Evolutionary conservation across 1,140 invertebrate genomes (phyloP).

Genomic region (Heliconius nattereri): DNA sequence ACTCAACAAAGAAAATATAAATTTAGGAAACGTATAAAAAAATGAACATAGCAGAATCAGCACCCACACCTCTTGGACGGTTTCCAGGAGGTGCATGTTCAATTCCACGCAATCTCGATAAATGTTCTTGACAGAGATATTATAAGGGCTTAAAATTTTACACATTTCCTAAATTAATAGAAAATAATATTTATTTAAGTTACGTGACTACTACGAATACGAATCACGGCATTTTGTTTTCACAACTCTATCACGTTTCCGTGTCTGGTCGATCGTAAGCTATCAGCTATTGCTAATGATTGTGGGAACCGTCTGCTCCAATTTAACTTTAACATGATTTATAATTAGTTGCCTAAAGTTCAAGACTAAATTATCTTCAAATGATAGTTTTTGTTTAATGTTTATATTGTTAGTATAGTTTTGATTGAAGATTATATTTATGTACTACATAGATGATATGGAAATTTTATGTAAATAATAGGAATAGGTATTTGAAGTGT

Average conservation of each 20-base stretch:
- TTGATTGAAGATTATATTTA: not conserved
- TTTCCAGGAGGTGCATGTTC: no score
- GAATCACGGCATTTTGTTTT: not conserved
- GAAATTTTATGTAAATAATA: not conserved
- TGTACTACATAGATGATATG: not conserved
- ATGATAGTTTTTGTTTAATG: not conserved
- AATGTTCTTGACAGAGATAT: no score
- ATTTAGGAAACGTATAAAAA: no score
- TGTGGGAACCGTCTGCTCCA: conserved; percentile 22
- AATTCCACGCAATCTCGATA: no score
- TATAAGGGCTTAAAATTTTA: no score
- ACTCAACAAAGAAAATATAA: no score
- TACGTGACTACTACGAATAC: no score
- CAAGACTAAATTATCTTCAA: conserved; percentile 6
- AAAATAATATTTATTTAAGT: not conserved
- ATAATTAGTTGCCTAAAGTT: conserved; percentile 18
- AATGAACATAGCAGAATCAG: no score
- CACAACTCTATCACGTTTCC: conserved; percentile 17
- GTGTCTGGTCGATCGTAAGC: conserved; percentile 16
- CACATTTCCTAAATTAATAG: no score
- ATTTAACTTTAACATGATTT: conserved; percentile 20
- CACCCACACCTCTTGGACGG: no score
- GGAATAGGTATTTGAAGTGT: no score
- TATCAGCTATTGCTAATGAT: conserved; percentile 24
- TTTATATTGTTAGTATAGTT: not conserved